Conservation (phyloP, 1,140 invertebrate genomes). For the Danaus melanippus region DNA sequence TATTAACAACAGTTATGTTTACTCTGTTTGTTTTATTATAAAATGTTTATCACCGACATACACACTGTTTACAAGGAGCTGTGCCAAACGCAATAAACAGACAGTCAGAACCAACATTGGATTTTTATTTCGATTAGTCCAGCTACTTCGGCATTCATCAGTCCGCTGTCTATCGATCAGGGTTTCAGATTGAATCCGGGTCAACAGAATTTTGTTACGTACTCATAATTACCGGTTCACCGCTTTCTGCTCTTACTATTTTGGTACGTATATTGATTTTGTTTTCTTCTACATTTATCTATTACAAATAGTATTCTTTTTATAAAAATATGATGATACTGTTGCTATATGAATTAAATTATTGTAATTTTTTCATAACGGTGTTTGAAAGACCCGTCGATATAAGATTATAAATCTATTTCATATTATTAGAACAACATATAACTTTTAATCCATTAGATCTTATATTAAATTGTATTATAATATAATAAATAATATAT, state of each 20-base stretch:
- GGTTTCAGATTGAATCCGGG: constrained; percentile 32
- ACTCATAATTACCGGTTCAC: constrained; percentile 23
- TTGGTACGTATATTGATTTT: constrained; percentile 9
- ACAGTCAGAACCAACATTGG: constrained; percentile 36
- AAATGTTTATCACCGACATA: constrained; percentile 16
- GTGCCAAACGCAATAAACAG: constrained; percentile 56
- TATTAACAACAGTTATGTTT: background rate
- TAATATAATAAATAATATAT: too few species aligned
- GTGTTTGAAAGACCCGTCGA: too few species aligned
- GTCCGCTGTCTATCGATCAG: constrained; percentile 44
- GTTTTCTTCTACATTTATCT: too few species aligned
- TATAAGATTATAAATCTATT: too few species aligned
- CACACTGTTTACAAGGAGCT: constrained; percentile 37
- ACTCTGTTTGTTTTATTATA: constrained; percentile 5
- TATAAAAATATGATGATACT: too few species aligned
- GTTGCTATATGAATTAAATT: too few species aligned
- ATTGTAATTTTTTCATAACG: too few species aligned
- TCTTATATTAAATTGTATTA: too few species aligned
- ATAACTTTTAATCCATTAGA: too few species aligned
- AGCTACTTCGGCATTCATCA: constrained; percentile 34
- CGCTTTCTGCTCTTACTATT: constrained; percentile 10
- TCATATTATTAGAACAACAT: too few species aligned
- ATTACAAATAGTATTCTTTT: too few species aligned
- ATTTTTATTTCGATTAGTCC: constrained; percentile 54
- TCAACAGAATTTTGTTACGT: constrained; percentile 32